Conservation (phyloP, 2,888 invertebrate species). For the Empis livida region DNA sequence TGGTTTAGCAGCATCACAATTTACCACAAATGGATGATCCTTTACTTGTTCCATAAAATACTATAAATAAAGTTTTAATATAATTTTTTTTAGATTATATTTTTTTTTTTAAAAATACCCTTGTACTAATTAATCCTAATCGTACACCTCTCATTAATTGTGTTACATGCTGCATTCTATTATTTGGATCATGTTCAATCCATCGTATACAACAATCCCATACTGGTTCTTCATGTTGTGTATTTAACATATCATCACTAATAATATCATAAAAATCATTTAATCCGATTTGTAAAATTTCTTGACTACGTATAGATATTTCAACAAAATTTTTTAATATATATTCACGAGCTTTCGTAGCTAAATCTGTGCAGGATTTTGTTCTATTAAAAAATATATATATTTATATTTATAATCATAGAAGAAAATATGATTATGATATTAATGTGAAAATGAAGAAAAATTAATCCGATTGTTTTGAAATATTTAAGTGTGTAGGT, state of each 20-base stretch:
- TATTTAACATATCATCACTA: conserved; percentile 72
- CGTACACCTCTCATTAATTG: conserved; percentile 68
- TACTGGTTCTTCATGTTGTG: conserved; percentile 74
- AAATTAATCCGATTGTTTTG: background rate
- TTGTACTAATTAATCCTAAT: conserved; percentile 69
- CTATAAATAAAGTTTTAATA: conserved; percentile 32
- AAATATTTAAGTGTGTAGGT: conserved; percentile 2
- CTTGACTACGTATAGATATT: conserved; percentile 58
- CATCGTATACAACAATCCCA: conserved; percentile 79
- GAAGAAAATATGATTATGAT: conserved; percentile 18
- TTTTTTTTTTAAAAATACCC: conserved; percentile 30
- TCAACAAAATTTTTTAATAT: conserved; percentile 64
- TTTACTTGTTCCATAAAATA: conserved; percentile 85
- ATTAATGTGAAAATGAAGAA: too few species aligned
- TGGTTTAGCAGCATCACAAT: conserved; percentile 71
- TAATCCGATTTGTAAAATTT: conserved; percentile 56
- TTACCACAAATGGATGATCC: conserved; percentile 73
- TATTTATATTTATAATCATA: too few species aligned
- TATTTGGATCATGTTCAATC: conserved; percentile 67
- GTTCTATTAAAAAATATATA: conserved; percentile 32
- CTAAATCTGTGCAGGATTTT: conserved; percentile 59
- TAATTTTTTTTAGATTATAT: background rate
- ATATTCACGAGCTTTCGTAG: conserved; percentile 53
- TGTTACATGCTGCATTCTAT: conserved; percentile 60
- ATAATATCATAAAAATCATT: conserved; percentile 65